These are phyloP conservation scores for Micrasema minimum DNA, from an alignment of 1,140 invertebrate genomes.

Conservation along the genomic window DNA sequence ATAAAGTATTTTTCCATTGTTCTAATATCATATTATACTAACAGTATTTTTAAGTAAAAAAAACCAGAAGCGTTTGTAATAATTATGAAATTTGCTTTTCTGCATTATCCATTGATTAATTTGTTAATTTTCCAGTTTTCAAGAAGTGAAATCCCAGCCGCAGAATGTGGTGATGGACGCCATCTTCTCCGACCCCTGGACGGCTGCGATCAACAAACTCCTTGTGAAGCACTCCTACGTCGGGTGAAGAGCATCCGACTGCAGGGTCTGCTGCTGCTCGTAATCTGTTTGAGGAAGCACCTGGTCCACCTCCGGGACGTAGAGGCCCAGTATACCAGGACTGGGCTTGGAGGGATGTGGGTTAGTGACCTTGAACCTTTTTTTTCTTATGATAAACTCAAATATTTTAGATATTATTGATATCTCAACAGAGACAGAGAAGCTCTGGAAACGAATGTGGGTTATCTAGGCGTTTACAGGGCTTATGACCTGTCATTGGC, in stretches of 20 bases:
- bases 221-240: slow-evolving; percentile 79
- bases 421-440: too few species aligned
- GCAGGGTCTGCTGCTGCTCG: slow-evolving; percentile 81
- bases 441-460: too few species aligned
- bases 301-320: slow-evolving; percentile 83
- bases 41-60: too few species aligned
- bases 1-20: too few species aligned
- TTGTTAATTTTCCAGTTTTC: slow-evolving; percentile 77
- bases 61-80: too few species aligned
- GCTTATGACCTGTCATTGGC: too few species aligned
- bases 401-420: too few species aligned
- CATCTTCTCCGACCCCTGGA: slow-evolving; percentile 88
- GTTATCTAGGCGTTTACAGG: too few species aligned
- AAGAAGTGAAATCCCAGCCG: slow-evolving; percentile 90
- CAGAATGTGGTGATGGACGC: slow-evolving; percentile 84
- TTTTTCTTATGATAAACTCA: too few species aligned
- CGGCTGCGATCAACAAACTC: slow-evolving; percentile 76
- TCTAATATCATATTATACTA: too few species aligned
- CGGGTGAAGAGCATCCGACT: slow-evolving; percentile 79
- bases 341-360: slow-evolving; percentile 91
- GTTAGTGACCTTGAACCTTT: slow-evolving; percentile 59
- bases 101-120: too few species aligned
- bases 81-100: too few species aligned
- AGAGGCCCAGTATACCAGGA: slow-evolving; percentile 85
- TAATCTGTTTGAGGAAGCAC: slow-evolving; percentile 83